A percentile compares a stretch with the other conserved stretches of the same genome.
Conservation (phyloP, 2,797 vertebrate genomes). For the Microcaecilia unicolor region DNA sequence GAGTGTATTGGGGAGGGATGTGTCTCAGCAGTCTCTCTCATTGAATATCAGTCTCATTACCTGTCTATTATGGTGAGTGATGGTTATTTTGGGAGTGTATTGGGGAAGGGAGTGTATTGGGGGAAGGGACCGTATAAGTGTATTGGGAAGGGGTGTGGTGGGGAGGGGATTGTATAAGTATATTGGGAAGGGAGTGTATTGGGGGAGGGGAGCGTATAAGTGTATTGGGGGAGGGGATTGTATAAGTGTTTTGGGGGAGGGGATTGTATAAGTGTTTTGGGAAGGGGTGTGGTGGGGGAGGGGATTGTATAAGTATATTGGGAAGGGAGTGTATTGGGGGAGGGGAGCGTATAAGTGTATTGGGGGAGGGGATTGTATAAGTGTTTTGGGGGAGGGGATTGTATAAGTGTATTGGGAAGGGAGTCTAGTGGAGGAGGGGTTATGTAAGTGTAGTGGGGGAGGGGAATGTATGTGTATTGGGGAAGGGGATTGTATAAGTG, state of each 20-base stretch:
- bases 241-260: slow-evolving; percentile 24
- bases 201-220: background rate
- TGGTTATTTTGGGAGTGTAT: slow-evolving; percentile 44
- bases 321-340: slow-evolving; percentile 44
- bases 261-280: slow-evolving; percentile 23
- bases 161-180: background rate
- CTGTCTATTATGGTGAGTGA: too few relatives aligned
- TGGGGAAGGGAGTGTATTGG: slow-evolving; percentile 39
- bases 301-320: slow-evolving; percentile 10
- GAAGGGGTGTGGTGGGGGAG: slow-evolving; percentile 1
- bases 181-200: background rate
- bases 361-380: slow-evolving; percentile 13
- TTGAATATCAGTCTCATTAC: too few relatives aligned
- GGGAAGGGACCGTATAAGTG: background rate
- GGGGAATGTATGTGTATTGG: too few relatives aligned
- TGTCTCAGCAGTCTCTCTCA: too few relatives aligned
- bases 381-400: background rate
- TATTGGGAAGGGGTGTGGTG: too few relatives aligned
- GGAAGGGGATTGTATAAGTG: too few relatives aligned
- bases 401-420: background rate
- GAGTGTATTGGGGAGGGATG: background rate
- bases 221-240: too few relatives aligned
- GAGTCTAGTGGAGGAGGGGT: background rate
- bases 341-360: slow-evolving; percentile 28
- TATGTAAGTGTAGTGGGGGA: too few relatives aligned